These are phyloP conservation scores for Plusia festucae DNA, from an alignment of 2,888 invertebrate genomes.

Conservation along the genomic window DNA sequence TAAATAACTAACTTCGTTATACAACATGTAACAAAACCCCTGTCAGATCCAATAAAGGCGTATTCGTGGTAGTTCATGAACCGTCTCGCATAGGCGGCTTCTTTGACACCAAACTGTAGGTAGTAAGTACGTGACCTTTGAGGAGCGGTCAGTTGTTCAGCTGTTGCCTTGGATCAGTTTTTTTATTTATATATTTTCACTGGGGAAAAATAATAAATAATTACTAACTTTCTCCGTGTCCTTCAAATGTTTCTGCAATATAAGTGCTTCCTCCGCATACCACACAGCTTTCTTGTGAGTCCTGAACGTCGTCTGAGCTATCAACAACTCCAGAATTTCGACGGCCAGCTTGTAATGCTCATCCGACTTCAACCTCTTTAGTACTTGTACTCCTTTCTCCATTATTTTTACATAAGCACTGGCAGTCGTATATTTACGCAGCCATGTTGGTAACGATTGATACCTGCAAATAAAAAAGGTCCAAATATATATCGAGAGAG, in stretches of 20 bases:
- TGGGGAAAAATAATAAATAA: neutral
- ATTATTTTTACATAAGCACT: slow-evolving; percentile 80
- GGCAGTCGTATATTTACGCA: slow-evolving; percentile 90
- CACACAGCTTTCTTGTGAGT: slow-evolving; percentile 84
- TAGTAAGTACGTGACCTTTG: no score
- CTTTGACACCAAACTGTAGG: no score
- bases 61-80: no score
- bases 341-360: slow-evolving; percentile 79
- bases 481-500: neutral
- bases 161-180: no score
- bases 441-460: slow-evolving; percentile 82
- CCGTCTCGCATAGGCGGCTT: no score
- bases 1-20: no score
- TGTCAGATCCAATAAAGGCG: no score
- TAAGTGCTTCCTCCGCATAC: slow-evolving; percentile 91
- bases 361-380: slow-evolving; percentile 72
- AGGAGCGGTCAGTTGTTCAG: no score
- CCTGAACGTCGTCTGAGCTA: slow-evolving; percentile 84
- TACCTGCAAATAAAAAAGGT: slow-evolving; percentile 65
- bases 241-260: slow-evolving; percentile 83
- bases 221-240: slow-evolving; percentile 69
- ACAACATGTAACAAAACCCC: no score
- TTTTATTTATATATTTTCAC: no score
- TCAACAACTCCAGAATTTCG: slow-evolving; percentile 84
- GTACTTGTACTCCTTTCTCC: slow-evolving; percentile 74